Evolutionary conservation across 2,888 invertebrate species (phyloP), one percentile per base, ranked within the genome.

Genomic region (Atrina japonica): DNA sequence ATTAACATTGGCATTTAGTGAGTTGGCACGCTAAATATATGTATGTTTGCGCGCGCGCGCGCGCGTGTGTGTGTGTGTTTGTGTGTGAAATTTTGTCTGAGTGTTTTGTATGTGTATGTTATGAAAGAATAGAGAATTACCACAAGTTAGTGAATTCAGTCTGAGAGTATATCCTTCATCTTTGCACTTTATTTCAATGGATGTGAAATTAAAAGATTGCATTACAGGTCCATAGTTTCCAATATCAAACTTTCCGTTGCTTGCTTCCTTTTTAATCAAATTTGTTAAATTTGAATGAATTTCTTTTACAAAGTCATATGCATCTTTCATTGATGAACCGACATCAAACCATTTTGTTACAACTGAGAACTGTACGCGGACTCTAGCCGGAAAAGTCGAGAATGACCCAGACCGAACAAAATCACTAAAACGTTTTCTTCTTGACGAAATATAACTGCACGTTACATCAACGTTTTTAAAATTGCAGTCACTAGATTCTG

Each of bases 401-500:
- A 21, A 11, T 9, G n/a, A 7, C 3, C 5, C 35, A n/a, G 1
- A 11, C 18, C 9, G 30, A 30, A 14, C 21, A n/a, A 23, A 18
- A 9, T 18, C 35, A 25, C 18, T 35, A n/a, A 35, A 41, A n/a
- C 60, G 47, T 23, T n/a, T 61, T 5, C 11, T 11, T 41, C 43
- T 16, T n/a, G 3, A 40, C 9, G 60, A 29, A 23, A 14, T n/a
- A 3, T 47, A 35, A n/a, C 66, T 58, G 47, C 56, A 66, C 5
- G n/a, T 58, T 0, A 66, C 47, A 2, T 66, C 49, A 11, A 55
- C 55, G n/a, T 66, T 66, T 6, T 66, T 16, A 21, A 66, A 56
- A 40, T 66, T 66, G 49, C 66, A 66, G 6, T 66, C 58, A 1
- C 27, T 45, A 9, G 40, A 18, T 23, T 47, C 40, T 14, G 58